Conservation (phyloP, 2,113 vertebrate genomes). For the Oreochromis tanganicae region DNA sequence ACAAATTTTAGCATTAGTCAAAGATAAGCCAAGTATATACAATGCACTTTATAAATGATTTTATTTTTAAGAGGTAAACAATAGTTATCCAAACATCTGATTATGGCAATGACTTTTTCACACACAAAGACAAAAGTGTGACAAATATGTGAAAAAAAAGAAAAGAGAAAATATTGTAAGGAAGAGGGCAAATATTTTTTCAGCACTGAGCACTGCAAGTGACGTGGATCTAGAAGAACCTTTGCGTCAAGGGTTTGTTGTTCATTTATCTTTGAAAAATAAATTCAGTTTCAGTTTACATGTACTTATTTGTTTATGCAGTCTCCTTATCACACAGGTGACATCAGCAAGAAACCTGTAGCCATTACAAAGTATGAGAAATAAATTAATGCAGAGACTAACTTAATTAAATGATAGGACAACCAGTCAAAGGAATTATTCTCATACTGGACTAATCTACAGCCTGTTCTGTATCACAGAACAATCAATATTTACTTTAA, state of each 20-base stretch:
- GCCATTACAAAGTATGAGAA: background rate
- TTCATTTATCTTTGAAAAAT: background rate
- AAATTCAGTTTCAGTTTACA: background rate
- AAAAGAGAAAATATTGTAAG: background rate
- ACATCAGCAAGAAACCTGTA: background rate
- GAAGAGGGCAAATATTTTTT: background rate
- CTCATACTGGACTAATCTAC: background rate
- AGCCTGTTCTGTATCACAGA: background rate
- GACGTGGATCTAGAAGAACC: background rate
- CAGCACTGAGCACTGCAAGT: background rate
- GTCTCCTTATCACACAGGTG: background rate
- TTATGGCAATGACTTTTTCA: no score
- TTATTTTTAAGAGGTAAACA: background rate
- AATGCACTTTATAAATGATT: background rate
- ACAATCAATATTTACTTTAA: background rate
- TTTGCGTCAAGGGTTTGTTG: background rate
- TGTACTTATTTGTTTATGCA: background rate
- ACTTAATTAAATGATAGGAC: background rate
- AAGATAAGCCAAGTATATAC: background rate
- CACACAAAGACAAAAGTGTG: background rate
- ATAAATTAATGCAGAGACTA: fast-evolving
- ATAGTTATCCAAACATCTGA: background rate
- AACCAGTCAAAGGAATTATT: background rate
- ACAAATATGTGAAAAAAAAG: background rate
- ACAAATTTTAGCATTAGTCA: fast-evolving